These are phyloP conservation scores for Microctonus brassicae DNA, from an alignment of 2,888 invertebrate genomes.

Conservation along the genomic window DNA sequence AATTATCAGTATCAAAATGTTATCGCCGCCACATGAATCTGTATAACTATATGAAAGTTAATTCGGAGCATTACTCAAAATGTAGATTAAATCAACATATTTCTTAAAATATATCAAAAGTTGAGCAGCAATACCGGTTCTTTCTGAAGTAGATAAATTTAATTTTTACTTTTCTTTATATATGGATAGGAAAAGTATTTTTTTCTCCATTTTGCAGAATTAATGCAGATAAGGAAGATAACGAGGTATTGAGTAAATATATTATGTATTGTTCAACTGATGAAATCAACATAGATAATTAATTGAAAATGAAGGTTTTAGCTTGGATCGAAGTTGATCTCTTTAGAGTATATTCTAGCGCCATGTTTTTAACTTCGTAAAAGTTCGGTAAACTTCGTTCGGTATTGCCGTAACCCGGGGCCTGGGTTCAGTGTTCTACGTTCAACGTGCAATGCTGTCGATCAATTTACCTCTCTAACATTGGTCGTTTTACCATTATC, in stretches of 20 bases:
- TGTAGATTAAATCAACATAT: too few relatives aligned
- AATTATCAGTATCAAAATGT: not conserved
- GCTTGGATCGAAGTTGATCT: slow-evolving; percentile 49
- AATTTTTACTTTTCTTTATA: too few relatives aligned
- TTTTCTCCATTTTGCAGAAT: not conserved
- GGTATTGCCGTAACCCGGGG: slow-evolving; percentile 54
- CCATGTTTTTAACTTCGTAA: slow-evolving; percentile 49
- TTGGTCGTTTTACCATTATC: slow-evolving; percentile 17
- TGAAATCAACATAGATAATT: not conserved
- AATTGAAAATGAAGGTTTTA: slow-evolving; percentile 15
- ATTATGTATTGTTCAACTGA: too few relatives aligned
- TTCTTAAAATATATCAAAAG: not conserved
- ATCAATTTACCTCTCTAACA: slow-evolving; percentile 43
- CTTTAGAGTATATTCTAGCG: slow-evolving; percentile 37
- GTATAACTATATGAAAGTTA: not conserved
- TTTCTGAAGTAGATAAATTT: not conserved
- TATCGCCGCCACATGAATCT: not conserved
- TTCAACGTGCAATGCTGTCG: slow-evolving; percentile 50
- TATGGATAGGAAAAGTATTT: not conserved
- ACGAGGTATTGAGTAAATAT: too few relatives aligned
- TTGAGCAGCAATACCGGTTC: not conserved
- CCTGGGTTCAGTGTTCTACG: slow-evolving; percentile 55
- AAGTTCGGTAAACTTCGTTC: slow-evolving; percentile 52
- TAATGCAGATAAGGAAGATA: too few relatives aligned
- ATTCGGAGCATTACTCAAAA: too few relatives aligned